Evolutionary conservation across 2,888 invertebrate genomes (phyloP).

Genomic region (Frankliniella intonsa): DNA sequence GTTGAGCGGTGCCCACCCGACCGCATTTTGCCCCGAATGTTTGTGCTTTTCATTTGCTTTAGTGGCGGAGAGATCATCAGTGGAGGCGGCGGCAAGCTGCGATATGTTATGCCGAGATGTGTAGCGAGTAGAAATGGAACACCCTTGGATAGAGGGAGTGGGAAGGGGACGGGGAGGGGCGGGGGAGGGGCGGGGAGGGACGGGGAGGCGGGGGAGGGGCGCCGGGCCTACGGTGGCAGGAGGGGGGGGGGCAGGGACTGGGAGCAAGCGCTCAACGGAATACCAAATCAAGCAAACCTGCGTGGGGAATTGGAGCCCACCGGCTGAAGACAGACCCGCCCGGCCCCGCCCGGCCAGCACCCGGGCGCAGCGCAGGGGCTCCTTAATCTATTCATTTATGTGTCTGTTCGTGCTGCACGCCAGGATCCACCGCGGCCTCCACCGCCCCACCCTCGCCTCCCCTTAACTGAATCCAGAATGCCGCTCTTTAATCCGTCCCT

Average conservation of each 20-base stretch:
- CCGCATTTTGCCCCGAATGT: too few species aligned
- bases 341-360: not conserved
- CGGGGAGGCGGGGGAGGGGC: too few species aligned
- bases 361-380: not conserved
- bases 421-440: not conserved
- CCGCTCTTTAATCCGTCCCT: not conserved
- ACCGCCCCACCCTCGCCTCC: not conserved
- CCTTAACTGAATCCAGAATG: not conserved
- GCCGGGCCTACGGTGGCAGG: not conserved
- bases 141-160: too few species aligned
- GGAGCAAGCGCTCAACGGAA: not conserved
- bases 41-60: too few species aligned
- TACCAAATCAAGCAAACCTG: not conserved
- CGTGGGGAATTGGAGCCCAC: not conserved
- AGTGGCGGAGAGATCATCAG: too few species aligned
- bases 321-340: too few species aligned
- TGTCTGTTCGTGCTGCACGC: conserved; percentile 10
- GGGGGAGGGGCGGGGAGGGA: too few species aligned
- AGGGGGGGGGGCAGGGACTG: not conserved
- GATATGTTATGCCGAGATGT: too few species aligned
- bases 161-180: too few species aligned
- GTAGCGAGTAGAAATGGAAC: too few species aligned
- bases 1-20: too few species aligned
- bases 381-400: conserved; percentile 8
- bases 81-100: too few species aligned